Evolutionary conservation across 2,113 vertebrate genomes (phyloP).

Genomic region (Anhinga anhinga): DNA sequence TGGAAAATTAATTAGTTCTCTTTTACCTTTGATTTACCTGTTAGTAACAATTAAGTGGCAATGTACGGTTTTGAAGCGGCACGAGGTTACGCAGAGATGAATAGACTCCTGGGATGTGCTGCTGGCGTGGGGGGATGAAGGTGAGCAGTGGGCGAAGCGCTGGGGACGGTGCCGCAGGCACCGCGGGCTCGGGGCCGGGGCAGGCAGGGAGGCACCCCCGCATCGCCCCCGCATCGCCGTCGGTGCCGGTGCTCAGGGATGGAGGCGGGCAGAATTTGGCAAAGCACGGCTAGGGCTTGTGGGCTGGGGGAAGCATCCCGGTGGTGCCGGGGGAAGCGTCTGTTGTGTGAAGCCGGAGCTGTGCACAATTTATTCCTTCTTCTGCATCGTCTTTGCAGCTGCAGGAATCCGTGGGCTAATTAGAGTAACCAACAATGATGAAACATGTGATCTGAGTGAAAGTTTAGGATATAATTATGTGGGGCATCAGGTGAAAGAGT

Average conservation of each 20-base stretch:
- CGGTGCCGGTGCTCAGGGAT: rapidly evolving
- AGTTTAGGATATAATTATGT: neutral
- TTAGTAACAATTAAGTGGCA: constrained; percentile 80
- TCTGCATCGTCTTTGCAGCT: neutral
- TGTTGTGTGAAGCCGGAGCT: neutral
- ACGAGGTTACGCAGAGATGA: constrained; percentile 52
- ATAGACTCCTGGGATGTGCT: constrained; percentile 47
- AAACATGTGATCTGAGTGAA: neutral
- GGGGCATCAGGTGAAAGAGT: neutral
- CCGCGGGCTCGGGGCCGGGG: rapidly evolving
- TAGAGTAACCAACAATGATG: neutral
- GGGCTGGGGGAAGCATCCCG: neutral
- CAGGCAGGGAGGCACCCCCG: neutral
- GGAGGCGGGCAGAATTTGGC: neutral
- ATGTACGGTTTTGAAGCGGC: constrained; percentile 64
- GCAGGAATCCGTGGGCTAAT: neutral
- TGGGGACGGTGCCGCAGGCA: neutral
- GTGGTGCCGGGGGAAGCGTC: neutral
- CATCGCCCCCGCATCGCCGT: rapidly evolving
- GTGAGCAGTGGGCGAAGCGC: neutral
- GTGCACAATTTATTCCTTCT: neutral
- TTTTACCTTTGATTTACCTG: constrained; percentile 86
- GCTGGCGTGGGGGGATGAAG: constrained; percentile 17
- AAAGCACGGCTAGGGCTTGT: rapidly evolving
- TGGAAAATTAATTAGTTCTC: constrained; percentile 84